Evolutionary conservation across 64 coral and sea anemone species (phyloP).

Genomic region (Anthopleura sola): DNA sequence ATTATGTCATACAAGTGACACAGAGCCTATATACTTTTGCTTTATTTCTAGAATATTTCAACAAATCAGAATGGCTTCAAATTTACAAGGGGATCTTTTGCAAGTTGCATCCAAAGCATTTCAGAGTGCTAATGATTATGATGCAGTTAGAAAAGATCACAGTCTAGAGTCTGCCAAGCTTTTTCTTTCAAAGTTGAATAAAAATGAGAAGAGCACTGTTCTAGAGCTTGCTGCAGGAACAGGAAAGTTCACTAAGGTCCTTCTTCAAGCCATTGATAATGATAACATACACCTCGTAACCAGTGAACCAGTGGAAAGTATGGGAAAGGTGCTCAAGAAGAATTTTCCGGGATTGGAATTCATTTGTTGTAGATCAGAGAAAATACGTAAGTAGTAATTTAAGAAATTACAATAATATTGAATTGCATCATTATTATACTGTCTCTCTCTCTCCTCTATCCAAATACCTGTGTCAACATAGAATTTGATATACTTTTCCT

Average conservation of each 20-base stretch:
- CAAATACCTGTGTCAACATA: no score
- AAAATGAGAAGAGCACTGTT: constrained; percentile 7
- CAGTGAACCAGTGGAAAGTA: constrained; percentile 39
- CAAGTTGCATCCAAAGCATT: constrained; percentile 12
- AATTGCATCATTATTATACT: background rate
- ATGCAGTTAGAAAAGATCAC: background rate
- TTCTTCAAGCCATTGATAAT: constrained; percentile 21
- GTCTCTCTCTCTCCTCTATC: no score
- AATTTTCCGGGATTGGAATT: constrained; percentile 28
- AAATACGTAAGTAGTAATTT: constrained; percentile 35
- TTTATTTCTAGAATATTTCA: background rate
- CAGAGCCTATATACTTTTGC: no score
- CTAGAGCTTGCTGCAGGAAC: constrained; percentile 45
- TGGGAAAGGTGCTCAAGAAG: constrained; percentile 27
- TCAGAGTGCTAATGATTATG: constrained; percentile 10
- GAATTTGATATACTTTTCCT: background rate
- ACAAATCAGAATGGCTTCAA: constrained; percentile 13
- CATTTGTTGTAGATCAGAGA: constrained; percentile 32
- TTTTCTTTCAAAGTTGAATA: constrained; percentile 9
- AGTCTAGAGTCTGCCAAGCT: background rate
- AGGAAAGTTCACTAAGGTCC: constrained; percentile 46
- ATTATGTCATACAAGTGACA: no score
- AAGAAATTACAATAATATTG: background rate
- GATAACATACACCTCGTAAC: constrained; percentile 24
- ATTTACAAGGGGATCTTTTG: background rate